These are phyloP conservation scores for Atopsyche davidsoni DNA, from an alignment of 1,140 invertebrate genomes.

Conservation along the genomic window DNA sequence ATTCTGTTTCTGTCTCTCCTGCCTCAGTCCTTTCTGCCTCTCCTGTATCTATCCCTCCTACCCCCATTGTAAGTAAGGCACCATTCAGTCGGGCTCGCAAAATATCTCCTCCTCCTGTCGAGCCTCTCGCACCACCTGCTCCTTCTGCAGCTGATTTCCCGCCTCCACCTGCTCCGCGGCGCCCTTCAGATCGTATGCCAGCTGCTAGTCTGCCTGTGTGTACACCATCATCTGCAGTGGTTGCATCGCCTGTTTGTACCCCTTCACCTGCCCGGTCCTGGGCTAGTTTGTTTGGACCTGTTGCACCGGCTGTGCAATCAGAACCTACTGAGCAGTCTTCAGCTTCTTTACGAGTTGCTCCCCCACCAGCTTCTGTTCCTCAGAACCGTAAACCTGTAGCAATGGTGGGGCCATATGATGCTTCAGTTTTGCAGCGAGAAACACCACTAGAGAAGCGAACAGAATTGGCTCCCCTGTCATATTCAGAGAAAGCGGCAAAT, in stretches of 20 bases:
- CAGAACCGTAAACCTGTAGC: constrained; percentile 49
- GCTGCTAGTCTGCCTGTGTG: constrained; percentile 25
- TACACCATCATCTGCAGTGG: too few relatives aligned
- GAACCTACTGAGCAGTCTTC: not conserved
- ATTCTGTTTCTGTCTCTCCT: constrained; percentile 11
- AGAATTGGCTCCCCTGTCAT: constrained; percentile 35
- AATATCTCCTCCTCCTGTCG: constrained; percentile 32
- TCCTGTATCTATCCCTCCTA: constrained; percentile 9
- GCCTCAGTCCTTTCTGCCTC: not conserved
- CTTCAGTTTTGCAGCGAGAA: constrained; percentile 39
- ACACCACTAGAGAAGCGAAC: constrained; percentile 33
- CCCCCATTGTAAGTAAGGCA: constrained; percentile 38
- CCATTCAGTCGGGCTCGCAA: constrained; percentile 44
- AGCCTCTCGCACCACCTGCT: constrained; percentile 34
- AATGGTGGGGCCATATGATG: constrained; percentile 53
- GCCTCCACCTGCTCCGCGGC: constrained; percentile 43
- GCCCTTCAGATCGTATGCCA: constrained; percentile 32
- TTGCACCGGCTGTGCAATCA: constrained; percentile 30
- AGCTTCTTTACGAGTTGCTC: not conserved
- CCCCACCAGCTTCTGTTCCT: constrained; percentile 8
- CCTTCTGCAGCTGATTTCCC: constrained; percentile 45
- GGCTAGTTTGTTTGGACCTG: constrained; percentile 43
- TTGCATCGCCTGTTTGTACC: constrained; percentile 34
- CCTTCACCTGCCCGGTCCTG: constrained; percentile 42
- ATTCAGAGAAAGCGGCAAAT: constrained; percentile 43